Percentiles rank a stretch among this genome's conserved stretches.
These are phyloP conservation scores for Perithous albicinctus DNA, from an alignment of 2,888 invertebrate genomes.

Conservation along the genomic window DNA sequence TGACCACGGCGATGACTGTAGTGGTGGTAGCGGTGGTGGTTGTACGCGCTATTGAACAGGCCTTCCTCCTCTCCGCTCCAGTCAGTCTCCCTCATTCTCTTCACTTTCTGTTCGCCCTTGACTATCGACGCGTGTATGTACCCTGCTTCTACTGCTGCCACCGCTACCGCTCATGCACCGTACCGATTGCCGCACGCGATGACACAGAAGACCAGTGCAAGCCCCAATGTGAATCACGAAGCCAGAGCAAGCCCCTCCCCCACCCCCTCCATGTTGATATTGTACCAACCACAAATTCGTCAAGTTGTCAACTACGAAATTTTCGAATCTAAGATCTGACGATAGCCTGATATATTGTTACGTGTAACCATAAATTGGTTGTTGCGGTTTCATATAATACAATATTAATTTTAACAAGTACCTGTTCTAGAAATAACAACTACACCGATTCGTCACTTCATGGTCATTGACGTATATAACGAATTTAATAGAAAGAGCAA, in stretches of 20 bases:
- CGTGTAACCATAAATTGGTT: not conserved
- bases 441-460: not conserved
- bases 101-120: conserved; percentile 63
- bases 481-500: not conserved
- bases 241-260: conserved; percentile 49
- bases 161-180: conserved; percentile 14
- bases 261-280: conserved; percentile 61
- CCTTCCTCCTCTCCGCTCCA: conserved; percentile 52
- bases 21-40: conserved; percentile 45
- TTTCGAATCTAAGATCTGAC: conserved; percentile 29
- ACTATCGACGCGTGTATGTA: conserved; percentile 65
- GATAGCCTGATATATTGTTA: not conserved
- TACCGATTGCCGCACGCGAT: conserved; percentile 16
- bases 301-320: conserved; percentile 21
- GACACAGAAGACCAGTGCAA: conserved; percentile 12
- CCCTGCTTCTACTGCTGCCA: conserved; percentile 48
- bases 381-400: not conserved
- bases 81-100: conserved; percentile 57
- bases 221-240: conserved; percentile 13
- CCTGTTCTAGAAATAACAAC: not conserved
- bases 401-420: not conserved
- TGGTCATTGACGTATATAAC: not conserved
- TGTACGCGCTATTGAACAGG: conserved; percentile 59
- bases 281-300: conserved; percentile 47
- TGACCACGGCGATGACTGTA: conserved; percentile 25